These are phyloP conservation scores for Coturnix japonica DNA, from an alignment of 2,113 vertebrate genomes.

Conservation along the genomic window DNA sequence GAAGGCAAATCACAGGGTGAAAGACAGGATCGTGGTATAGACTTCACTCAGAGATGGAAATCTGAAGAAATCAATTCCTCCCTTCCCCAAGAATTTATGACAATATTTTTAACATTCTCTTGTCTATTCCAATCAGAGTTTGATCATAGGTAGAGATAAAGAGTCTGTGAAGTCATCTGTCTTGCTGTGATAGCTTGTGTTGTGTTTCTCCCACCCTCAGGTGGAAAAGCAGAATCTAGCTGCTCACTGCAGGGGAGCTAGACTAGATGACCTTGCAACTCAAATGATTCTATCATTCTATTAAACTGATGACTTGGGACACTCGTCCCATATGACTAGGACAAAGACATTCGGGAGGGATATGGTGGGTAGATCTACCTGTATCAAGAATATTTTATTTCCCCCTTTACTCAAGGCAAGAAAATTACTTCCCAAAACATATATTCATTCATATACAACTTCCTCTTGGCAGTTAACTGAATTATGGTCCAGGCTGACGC, in stretches of 20 bases:
- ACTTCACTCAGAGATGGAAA: not conserved
- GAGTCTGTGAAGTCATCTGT: not conserved
- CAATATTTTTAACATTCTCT: not conserved
- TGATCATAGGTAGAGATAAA: not conserved
- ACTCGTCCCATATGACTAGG: not conserved
- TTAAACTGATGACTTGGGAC: not conserved
- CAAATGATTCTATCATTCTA: too few species aligned
- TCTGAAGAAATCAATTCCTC: not conserved
- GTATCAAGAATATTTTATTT: not conserved
- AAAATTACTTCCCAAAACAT: not conserved
- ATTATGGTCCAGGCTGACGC: not conserved
- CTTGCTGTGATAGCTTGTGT: not conserved
- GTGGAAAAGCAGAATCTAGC: not conserved
- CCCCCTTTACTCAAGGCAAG: not conserved
- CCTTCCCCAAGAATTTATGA: not conserved
- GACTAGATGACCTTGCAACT: too few species aligned
- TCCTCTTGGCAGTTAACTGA: not conserved
- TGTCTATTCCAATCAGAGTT: not conserved
- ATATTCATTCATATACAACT: not conserved
- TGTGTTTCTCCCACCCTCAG: not conserved
- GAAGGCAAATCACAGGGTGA: not conserved
- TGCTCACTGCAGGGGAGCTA: too few species aligned
- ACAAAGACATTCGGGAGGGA: rapidly evolving
- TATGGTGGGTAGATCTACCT: not conserved
- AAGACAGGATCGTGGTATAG: not conserved